A percentile compares a stretch with the other conserved stretches of the same genome.
Conservation (phyloP, 2,888 invertebrate genomes). For the Mesorhabditis belari region DNA sequence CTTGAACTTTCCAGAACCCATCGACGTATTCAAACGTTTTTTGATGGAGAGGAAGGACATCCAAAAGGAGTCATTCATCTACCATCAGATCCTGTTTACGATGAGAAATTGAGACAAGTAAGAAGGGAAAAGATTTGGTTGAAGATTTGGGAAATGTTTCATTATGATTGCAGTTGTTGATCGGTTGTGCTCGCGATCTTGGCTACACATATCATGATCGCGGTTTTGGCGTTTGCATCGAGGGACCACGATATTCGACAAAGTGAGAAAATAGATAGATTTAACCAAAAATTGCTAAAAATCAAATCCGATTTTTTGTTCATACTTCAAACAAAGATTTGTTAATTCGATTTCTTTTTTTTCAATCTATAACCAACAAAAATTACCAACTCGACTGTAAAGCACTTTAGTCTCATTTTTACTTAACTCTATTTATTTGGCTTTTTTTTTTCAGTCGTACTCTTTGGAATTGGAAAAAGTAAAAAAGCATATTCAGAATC, state of each 20-base stretch:
- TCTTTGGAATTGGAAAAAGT: too few species aligned
- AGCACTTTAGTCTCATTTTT: too few species aligned
- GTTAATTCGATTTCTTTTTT: not conserved
- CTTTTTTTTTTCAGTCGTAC: not conserved
- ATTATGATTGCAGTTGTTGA: conserved; percentile 15
- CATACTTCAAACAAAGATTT: too few species aligned
- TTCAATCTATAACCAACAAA: not conserved
- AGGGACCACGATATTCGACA: conserved; percentile 61
- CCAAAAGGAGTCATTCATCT: conserved; percentile 79
- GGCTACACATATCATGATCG: conserved; percentile 60
- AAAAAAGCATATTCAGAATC: too few species aligned
- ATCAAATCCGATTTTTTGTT: too few species aligned
- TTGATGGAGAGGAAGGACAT: conserved; percentile 65
- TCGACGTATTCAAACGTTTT: conserved; percentile 61
- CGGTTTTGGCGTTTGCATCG: conserved; percentile 74
- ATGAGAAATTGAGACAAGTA: conserved; percentile 66
- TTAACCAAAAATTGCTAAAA: too few species aligned
- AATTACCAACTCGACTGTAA: not conserved
- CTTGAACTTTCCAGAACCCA: conserved; percentile 31
- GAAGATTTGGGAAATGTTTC: not conserved
- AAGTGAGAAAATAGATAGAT: not conserved
- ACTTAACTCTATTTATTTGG: not conserved
- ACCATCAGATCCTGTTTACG: conserved; percentile 85
- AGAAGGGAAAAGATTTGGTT: not conserved
- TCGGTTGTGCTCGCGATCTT: conserved; percentile 15